Evolutionary conservation across 2,797 vertebrate species (phyloP).

Genomic region (Chrosomus eos): DNA sequence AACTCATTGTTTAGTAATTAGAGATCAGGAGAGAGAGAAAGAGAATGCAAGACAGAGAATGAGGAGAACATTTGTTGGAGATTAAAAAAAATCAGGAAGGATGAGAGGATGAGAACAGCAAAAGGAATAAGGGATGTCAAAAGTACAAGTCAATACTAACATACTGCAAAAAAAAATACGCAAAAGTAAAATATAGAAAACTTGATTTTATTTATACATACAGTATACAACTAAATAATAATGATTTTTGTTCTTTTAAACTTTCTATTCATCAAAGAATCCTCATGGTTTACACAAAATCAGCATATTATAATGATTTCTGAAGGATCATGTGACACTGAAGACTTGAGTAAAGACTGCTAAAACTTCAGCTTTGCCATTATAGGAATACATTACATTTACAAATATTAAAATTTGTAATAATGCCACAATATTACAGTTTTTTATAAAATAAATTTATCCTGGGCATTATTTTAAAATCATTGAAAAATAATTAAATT

Average conservation of each 20-base stretch:
- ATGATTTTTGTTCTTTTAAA: not conserved
- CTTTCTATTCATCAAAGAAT: not conserved
- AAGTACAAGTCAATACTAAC: constrained; percentile 3
- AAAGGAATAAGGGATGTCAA: not conserved
- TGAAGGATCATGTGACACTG: not conserved
- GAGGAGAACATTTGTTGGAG: constrained; percentile 13
- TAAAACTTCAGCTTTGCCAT: not conserved
- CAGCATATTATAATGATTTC: not conserved
- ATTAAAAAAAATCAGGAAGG: constrained; percentile 5
- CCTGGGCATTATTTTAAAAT: not conserved
- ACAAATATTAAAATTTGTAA: not conserved
- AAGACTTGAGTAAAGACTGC: not conserved
- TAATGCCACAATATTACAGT: not conserved
- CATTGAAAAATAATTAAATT: not conserved
- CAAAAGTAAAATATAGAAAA: not conserved
- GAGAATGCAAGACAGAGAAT: constrained; percentile 24
- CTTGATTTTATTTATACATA: no score
- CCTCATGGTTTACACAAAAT: not conserved
- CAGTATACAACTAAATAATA: not conserved
- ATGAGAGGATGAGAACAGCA: not conserved
- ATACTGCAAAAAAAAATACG: not conserved
- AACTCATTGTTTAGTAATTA: constrained; percentile 64
- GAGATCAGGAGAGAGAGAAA: constrained; percentile 38
- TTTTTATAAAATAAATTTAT: not conserved
- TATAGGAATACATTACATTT: not conserved